Evolutionary conservation across 2,888 invertebrate genomes (phyloP), one percentile per base, ranked within the genome.

Genomic region (Parnassius mnemosyne): DNA sequence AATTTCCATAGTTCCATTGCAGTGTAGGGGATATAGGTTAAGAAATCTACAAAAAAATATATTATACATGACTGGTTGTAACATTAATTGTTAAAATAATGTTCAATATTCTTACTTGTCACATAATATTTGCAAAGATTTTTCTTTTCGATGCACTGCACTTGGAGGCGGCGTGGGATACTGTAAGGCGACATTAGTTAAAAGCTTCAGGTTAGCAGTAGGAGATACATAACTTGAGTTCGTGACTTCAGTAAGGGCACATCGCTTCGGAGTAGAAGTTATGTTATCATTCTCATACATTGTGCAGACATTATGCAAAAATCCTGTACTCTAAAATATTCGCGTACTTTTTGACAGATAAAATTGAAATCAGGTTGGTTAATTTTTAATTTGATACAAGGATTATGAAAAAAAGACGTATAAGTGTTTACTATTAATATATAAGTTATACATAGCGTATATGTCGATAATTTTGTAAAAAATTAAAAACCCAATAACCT

Each of bases 181-280:
- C 66, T 88, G 92, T 77, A 89, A 82, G 11, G 94, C 94, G 60
- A 94, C 93, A 84, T 93, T 94, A 9, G 94, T 94, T 66, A 95
- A 83, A 70, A 95, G 83, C 83, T 94, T 94, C 55, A 95, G 87
- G 83, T 95, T 95, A 68, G 94, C 94, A 62, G 93, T 94, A 25
- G 94, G 94, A 20, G 94, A 94, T 16, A 94, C 90, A 71, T 92
- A 92, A 65, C 83, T 85, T 12, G 92, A 85, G 76, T 93, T 93
- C 51, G 92, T 93, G 58, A 93, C 88, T 81, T 93, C 93, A 60
- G 91, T 88, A 59, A 93, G 86, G 64, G 92, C 92, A 76, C 81
- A 89, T 68, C 92, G 88, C 81, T 92, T 92, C 63, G 92, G 92
- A 73, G 92, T 92, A 78, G 83, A 86, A 78, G 83, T 83, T 78